Conservation (phyloP, 2,797 vertebrate species). For the Danio aesculapii region DNA sequence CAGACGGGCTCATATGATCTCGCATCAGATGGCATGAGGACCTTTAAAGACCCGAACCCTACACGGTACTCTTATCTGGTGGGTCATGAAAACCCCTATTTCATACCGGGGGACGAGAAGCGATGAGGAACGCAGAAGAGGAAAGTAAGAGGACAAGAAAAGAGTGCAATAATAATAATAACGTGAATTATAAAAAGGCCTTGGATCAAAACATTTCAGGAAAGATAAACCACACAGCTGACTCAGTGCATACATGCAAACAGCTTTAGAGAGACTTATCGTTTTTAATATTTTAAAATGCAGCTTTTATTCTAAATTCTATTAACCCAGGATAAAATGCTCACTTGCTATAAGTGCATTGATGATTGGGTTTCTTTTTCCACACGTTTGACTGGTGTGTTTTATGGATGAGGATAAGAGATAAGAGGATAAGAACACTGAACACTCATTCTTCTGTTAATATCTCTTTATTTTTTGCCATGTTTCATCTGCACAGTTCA, state of each 20-base stretch:
- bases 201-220: constrained; percentile 30
- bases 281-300: not conserved
- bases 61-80: constrained; percentile 81
- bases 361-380: constrained; percentile 38
- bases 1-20: constrained; percentile 78
- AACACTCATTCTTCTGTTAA: not conserved
- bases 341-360: constrained; percentile 29
- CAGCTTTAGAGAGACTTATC: not conserved
- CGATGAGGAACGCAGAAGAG: constrained; percentile 39
- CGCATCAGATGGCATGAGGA: constrained; percentile 71
- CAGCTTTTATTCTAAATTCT: not conserved
- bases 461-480: not conserved
- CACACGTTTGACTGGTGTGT: not conserved
- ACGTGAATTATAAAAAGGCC: constrained; percentile 4
- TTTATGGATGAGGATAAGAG: not conserved
- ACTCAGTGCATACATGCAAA: not conserved
- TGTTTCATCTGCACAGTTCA: constrained; percentile 1
- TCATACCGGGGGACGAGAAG: constrained; percentile 71
- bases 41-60: constrained; percentile 78
- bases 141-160: not conserved
- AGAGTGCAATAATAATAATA: constrained; percentile 20
- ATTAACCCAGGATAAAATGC: constrained; percentile 43
- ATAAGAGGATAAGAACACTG: not conserved
- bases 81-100: constrained; percentile 84
- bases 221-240: not conserved